Percentiles rank a stretch among this genome's conserved stretches.
Conservation (phyloP, 1,140 invertebrate species). For the Planococcus citri region DNA sequence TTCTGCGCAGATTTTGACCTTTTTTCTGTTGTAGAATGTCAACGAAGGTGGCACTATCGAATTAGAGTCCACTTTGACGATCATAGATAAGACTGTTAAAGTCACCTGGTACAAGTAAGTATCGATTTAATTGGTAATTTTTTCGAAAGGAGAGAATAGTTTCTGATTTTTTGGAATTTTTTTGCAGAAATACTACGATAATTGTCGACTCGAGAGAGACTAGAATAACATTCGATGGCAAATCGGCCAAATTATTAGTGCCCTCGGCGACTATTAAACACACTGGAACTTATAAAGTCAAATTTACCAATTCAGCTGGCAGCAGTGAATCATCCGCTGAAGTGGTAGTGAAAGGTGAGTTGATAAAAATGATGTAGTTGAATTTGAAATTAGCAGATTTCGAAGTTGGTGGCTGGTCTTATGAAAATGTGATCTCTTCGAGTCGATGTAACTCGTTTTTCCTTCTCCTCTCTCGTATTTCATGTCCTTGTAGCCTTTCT, state of each 20-base stretch:
- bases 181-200: constrained; percentile 48
- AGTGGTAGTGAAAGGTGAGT: constrained; percentile 50
- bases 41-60: constrained; percentile 39
- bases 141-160: not conserved
- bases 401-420: too few relatives aligned
- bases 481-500: constrained; percentile 3
- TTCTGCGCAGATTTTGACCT: not conserved
- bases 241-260: constrained; percentile 58
- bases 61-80: constrained; percentile 56
- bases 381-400: too few relatives aligned
- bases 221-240: constrained; percentile 69
- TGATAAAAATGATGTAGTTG: too few relatives aligned
- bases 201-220: constrained; percentile 54
- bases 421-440: too few relatives aligned
- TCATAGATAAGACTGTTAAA: constrained; percentile 59
- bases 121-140: not conserved
- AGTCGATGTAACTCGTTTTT: too few relatives aligned
- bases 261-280: constrained; percentile 52
- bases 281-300: constrained; percentile 61
- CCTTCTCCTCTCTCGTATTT: too few relatives aligned
- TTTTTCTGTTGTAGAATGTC: constrained; percentile 20
- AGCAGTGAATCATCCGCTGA: constrained; percentile 66
- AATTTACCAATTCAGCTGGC: constrained; percentile 69
- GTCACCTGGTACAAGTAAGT: constrained; percentile 72
- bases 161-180: constrained; percentile 25